Conservation (phyloP, 2,113 vertebrate species). For the pig (Sus scrofa) region DNA sequence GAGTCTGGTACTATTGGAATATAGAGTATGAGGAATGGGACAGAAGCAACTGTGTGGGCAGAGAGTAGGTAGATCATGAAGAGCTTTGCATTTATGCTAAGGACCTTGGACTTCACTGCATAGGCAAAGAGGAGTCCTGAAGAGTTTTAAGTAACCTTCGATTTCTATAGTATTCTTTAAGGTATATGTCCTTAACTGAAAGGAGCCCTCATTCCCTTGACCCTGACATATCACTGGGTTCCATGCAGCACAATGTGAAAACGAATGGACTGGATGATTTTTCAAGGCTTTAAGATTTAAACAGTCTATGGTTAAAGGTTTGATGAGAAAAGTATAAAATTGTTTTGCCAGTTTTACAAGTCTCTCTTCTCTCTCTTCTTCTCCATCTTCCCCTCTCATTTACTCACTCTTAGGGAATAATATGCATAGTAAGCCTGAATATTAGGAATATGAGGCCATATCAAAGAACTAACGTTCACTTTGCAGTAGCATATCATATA, state of each 20-base stretch:
- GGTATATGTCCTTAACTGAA: not conserved
- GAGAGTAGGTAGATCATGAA: not conserved
- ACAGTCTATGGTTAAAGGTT: not conserved
- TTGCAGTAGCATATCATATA: not conserved
- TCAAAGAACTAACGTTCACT: not conserved
- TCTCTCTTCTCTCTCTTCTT: not conserved
- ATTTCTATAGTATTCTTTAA: slow-evolving; percentile 8
- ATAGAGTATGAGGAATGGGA: not conserved
- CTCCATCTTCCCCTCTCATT: not conserved
- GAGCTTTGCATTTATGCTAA: not conserved
- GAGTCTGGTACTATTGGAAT: not conserved
- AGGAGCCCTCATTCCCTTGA: not conserved
- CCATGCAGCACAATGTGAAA: not conserved
- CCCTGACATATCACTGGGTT: not conserved
- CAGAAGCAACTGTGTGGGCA: not conserved
- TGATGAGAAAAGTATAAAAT: not conserved
- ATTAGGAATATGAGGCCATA: not conserved
- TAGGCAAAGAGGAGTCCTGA: not conserved
- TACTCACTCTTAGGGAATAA: not conserved
- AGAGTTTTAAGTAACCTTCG: not conserved
- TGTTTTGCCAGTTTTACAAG: not conserved
- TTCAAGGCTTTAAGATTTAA: not conserved
- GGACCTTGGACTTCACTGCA: not conserved
- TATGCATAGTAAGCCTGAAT: not conserved
- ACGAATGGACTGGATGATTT: not conserved